Conservation (phyloP, 2,797 vertebrate species). For the Argya squamiceps region DNA sequence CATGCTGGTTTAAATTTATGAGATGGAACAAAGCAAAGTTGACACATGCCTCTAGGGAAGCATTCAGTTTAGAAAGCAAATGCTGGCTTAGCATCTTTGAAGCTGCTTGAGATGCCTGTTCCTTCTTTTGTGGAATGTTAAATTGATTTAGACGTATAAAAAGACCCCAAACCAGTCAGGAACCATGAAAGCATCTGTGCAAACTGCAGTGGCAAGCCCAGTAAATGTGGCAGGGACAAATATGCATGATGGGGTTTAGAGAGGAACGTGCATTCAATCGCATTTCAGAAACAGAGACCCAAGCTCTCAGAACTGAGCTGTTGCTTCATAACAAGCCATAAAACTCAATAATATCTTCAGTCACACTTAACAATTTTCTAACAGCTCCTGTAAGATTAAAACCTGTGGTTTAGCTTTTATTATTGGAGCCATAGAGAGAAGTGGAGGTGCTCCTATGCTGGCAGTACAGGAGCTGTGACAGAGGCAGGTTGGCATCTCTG, state of each 20-base stretch:
- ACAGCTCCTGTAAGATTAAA: background rate
- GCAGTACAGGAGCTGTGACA: background rate
- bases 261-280: background rate
- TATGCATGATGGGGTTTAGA: background rate
- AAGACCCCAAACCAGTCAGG: background rate
- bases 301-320: background rate
- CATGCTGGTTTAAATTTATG: slow-evolving; percentile 42
- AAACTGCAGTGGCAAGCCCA: background rate
- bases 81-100: slow-evolving; percentile 10
- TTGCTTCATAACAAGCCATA: background rate
- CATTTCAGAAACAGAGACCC: background rate
- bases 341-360: background rate
- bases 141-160: slow-evolving; percentile 29
- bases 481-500: background rate
- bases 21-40: slow-evolving; percentile 53
- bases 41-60: background rate
- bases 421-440: background rate
- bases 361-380: background rate
- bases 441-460: background rate
- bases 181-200: slow-evolving; percentile 7
- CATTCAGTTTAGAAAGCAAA: slow-evolving; percentile 21
- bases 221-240: background rate
- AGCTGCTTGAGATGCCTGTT: slow-evolving; percentile 38
- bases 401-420: background rate
- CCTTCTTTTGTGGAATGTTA: slow-evolving; percentile 14